phyloP scores from a whole-genome alignment of 2,888 invertebrate genomes.

The Callimorpha dominula region DNA sequence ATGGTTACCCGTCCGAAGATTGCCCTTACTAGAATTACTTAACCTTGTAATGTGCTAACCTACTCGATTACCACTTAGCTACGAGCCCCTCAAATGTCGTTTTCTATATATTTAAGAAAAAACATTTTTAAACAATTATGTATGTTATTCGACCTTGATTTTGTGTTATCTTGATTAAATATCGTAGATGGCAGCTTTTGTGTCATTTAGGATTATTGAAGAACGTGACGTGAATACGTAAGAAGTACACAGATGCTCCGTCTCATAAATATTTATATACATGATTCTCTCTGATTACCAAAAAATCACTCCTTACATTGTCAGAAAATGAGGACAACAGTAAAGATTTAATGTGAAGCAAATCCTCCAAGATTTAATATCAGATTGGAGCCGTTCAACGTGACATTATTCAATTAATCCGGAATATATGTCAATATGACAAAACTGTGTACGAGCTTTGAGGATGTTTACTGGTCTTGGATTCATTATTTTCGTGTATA shows the following conservation, averaged over 20 bases:
- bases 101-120: no score
- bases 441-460: no score
- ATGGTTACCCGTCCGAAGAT: no score
- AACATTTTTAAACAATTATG: neutral
- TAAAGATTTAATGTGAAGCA: neutral
- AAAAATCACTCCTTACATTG: neutral
- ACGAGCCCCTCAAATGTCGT: no score
- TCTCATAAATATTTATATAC: slow-evolving; percentile 10
- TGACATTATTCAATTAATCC: no score
- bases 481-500: no score
- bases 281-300: neutral
- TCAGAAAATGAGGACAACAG: neutral
- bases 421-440: no score
- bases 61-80: no score
- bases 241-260: neutral
- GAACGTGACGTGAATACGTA: slow-evolving; percentile 14
- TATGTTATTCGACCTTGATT: neutral
- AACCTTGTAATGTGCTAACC: no score
- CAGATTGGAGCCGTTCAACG: no score
- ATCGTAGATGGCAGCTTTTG: slow-evolving; percentile 1
- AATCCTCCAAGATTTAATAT: neutral
- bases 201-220: slow-evolving; percentile 9
- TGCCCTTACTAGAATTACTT: no score
- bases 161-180: slow-evolving; percentile 7
- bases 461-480: no score